These are phyloP conservation scores for Phaethon lepturus DNA, from an alignment of 2,113 vertebrate genomes.

Conservation along the genomic window DNA sequence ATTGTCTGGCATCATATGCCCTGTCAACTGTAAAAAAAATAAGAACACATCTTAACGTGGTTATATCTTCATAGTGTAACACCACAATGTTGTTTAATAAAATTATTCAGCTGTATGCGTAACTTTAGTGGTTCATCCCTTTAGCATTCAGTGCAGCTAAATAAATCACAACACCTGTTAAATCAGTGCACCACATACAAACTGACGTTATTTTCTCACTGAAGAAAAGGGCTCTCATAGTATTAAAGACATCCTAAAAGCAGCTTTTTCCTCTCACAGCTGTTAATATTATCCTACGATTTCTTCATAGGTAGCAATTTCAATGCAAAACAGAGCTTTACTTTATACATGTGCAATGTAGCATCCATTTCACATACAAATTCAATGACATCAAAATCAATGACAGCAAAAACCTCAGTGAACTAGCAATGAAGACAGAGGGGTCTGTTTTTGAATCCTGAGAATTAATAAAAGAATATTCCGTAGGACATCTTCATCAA, in stretches of 20 bases:
- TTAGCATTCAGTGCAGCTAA: background rate
- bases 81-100: background rate
- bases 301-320: background rate
- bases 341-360: background rate
- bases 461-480: background rate
- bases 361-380: background rate
- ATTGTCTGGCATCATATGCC: background rate
- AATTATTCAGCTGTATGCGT: background rate
- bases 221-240: constrained; percentile 34
- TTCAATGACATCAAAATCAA: background rate
- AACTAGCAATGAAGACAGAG: background rate
- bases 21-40: background rate
- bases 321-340: background rate
- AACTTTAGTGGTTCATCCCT: background rate
- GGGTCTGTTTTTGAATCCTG: background rate
- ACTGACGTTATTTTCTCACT: constrained; percentile 34
- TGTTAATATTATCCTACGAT: background rate
- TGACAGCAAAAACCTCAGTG: background rate
- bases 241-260: constrained; percentile 47
- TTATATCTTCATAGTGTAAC: background rate
- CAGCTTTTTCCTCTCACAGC: background rate
- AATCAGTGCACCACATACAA: constrained; percentile 45
- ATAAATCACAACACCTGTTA: constrained; percentile 48
- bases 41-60: background rate
- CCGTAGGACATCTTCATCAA: background rate